These are phyloP conservation scores for Melipona quadrifasciata DNA, from an alignment of 1,140 invertebrate genomes.

Conservation along the genomic window DNA sequence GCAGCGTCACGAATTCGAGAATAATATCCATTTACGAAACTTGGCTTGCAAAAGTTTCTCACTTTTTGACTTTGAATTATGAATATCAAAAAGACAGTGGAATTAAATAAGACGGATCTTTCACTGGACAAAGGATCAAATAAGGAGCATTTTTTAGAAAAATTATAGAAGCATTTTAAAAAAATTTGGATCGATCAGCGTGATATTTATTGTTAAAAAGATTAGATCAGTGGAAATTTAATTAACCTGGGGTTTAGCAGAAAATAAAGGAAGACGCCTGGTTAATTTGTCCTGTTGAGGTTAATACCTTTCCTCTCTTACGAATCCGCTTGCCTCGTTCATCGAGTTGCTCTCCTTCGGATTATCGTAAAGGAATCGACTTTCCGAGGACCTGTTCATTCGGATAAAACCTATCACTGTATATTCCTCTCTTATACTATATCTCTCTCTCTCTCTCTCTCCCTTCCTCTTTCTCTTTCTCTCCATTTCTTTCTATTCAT, in stretches of 20 bases:
- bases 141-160: too few relatives aligned
- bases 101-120: constrained; percentile 4
- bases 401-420: constrained; percentile 25
- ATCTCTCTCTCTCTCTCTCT: not conserved
- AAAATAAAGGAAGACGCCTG: constrained; percentile 16
- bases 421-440: constrained; percentile 11
- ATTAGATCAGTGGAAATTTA: constrained; percentile 49
- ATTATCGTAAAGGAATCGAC: constrained; percentile 54
- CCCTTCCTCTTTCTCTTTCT: not conserved
- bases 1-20: not conserved
- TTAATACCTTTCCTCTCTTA: constrained; percentile 27
- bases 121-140: not conserved
- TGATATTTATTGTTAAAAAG: constrained; percentile 20
- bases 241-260: constrained; percentile 44
- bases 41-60: not conserved
- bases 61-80: constrained; percentile 4
- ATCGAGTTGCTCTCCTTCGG: constrained; percentile 39
- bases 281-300: constrained; percentile 45
- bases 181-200: constrained; percentile 2
- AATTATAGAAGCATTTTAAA: not conserved
- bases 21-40: constrained; percentile 28
- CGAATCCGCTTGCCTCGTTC: constrained; percentile 37
- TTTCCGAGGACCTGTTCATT: constrained; percentile 16
- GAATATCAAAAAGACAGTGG: constrained; percentile 29
- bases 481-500: not conserved